A percentile compares a stretch with the other conserved stretches of the same genome.
Evolutionary conservation across 2,888 invertebrate species (phyloP).

Genomic region (Acheta domesticus): DNA sequence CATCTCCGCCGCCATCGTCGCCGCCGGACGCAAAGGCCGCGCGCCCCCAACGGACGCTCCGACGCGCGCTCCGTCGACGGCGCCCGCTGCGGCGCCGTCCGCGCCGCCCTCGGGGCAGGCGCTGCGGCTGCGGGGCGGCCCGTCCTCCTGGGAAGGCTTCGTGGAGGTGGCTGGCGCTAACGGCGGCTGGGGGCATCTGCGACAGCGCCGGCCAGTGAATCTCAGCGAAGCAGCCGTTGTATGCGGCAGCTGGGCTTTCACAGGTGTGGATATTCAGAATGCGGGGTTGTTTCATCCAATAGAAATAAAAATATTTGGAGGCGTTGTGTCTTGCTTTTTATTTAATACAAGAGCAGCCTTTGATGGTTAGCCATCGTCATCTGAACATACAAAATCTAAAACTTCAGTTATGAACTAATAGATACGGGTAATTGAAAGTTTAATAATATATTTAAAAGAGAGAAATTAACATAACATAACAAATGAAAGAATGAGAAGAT

Average conservation of each 20-base stretch:
- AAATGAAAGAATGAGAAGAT: too few relatives aligned
- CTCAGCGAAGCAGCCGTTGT: conserved; percentile 52
- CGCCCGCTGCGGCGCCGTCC: not conserved
- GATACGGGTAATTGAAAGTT: too few relatives aligned
- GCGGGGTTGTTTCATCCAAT: too few relatives aligned
- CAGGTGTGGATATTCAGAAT: conserved; percentile 43
- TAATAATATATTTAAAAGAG: too few relatives aligned
- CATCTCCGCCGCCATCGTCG: not conserved
- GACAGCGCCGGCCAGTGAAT: conserved; percentile 50
- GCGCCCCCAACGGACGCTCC: not conserved
- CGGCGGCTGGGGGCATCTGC: conserved; percentile 53
- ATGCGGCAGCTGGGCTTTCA: conserved; percentile 52
- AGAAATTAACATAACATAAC: too few relatives aligned
- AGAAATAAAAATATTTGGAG: too few relatives aligned
- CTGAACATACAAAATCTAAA: too few relatives aligned
- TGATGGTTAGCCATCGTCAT: too few relatives aligned
- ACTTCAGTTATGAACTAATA: too few relatives aligned
- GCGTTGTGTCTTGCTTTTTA: too few relatives aligned
- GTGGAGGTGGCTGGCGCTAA: conserved; percentile 48
- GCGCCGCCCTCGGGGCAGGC: conserved; percentile 42
- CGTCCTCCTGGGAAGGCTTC: conserved; percentile 49
- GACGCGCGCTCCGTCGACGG: not conserved
- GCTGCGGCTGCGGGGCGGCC: conserved; percentile 50
- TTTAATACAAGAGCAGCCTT: too few relatives aligned
- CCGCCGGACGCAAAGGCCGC: not conserved